phyloP scores from a whole-genome alignment of 2,888 invertebrate genomes.

The Ceriagrion tenellum region DNA sequence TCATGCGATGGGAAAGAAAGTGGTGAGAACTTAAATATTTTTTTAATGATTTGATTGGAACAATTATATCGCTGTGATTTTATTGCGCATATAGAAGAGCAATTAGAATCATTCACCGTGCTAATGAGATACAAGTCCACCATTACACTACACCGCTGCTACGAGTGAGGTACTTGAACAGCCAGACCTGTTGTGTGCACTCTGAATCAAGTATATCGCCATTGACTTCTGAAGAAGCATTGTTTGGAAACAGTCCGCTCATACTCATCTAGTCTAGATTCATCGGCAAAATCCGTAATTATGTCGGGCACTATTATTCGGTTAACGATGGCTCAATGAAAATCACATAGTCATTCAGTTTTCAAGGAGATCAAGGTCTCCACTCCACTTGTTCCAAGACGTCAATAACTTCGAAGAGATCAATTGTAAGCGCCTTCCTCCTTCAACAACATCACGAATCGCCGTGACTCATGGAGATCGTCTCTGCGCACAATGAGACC shows the following conservation, averaged over 20 bases:
- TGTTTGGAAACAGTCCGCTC: background rate
- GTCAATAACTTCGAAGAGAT: background rate
- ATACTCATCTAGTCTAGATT: background rate
- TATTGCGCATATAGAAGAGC: too few relatives aligned
- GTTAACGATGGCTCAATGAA: slow-evolving; percentile 43
- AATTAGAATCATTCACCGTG: background rate
- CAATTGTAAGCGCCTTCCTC: slow-evolving; percentile 39
- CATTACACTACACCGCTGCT: too few relatives aligned
- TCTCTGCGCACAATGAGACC: background rate
- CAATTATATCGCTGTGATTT: too few relatives aligned
- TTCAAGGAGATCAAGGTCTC: background rate
- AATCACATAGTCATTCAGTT: slow-evolving; percentile 46
- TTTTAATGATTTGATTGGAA: too few relatives aligned
- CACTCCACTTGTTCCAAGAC: slow-evolving; percentile 6
- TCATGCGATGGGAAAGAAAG: too few relatives aligned
- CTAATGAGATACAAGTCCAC: background rate
- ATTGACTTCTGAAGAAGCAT: background rate
- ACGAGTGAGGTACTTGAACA: too few relatives aligned
- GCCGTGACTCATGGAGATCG: slow-evolving; percentile 12
- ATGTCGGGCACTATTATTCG: background rate
- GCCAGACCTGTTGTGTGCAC: too few relatives aligned
- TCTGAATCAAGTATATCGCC: background rate
- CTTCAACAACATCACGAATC: background rate
- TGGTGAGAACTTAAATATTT: too few relatives aligned
- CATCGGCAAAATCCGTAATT: slow-evolving; percentile 9